Base-by-base conservation (phyloP, 2,113 vertebrate species). In the Elephantulus edwardii region DNA sequence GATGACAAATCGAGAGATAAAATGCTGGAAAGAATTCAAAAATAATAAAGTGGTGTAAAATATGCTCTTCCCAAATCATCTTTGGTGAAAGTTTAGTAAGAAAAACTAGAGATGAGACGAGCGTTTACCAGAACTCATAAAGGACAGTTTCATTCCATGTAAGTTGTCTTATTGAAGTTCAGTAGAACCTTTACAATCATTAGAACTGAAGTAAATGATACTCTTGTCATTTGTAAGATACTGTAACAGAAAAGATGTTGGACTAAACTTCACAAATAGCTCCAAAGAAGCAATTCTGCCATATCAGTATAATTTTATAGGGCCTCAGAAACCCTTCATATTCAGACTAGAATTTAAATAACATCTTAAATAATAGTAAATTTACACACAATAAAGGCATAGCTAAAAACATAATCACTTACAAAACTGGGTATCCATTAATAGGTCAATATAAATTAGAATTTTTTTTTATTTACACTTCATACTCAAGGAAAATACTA, bases 401-500 rank as follows among this genome's bases (percentile, higher is more conserved):
- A 6, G 12, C 40, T 71, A 75, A 87, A 80, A 91, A 70, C n/a
- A 52, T 56, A 79, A 58, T 77, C 46, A 81, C 30, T 13, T 46
- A 50, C 60, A 40, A 46, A 44, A 66, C 71, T 58, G 4, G 33
- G 5, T 8, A 8, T 72, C 86, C 77, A 92, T 81, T 11, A 91
- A 70, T 87, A 78, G 83, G 68, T 89, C 81, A 76, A 88, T 81
- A 44, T 84, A 86, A 90, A 86, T 77, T 62, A 81, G 60, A 80
- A 12, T 86, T 60, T 95, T 60, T 95, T 71, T 35, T 94, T 54
- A 86, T 86, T 91, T 90, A 93, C 64, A 50, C 40, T 50, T 60
- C 28, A 14, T 60, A 48, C 48, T 86, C 83, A 77, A 60, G 54
- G 80, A 77, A 84, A 86, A 75, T 33, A 54, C 24, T n/a, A 5